A percentile compares a stretch with the other conserved stretches of the same genome.
These are phyloP conservation scores for Eubasilissa regina DNA, from an alignment of 1,140 invertebrate species.

Conservation along the genomic window DNA sequence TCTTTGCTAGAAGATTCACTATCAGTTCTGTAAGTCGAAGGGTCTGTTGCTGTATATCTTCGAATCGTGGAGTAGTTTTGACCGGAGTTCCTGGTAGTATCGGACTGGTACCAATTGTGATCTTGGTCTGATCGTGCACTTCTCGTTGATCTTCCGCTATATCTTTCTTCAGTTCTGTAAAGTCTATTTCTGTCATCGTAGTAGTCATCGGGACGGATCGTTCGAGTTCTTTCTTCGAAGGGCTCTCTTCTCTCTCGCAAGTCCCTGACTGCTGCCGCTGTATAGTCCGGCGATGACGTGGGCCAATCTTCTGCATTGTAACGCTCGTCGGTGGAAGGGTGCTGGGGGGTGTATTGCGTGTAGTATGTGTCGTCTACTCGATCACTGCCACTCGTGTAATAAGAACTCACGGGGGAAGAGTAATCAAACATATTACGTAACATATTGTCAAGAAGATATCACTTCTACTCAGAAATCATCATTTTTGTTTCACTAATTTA, in stretches of 20 bases:
- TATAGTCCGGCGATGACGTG: slow-evolving; percentile 54
- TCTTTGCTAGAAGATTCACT: slow-evolving; percentile 57
- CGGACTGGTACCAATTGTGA: slow-evolving; percentile 56
- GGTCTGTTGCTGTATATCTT: slow-evolving; percentile 45
- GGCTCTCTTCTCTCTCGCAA: slow-evolving; percentile 52
- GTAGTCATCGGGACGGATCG: slow-evolving; percentile 59
- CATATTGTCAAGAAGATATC: slow-evolving; percentile 41
- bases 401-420: slow-evolving; percentile 55
- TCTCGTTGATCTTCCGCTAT: slow-evolving; percentile 53
- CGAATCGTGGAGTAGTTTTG: slow-evolving; percentile 44
- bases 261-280: slow-evolving; percentile 42
- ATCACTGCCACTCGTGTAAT: slow-evolving; percentile 57
- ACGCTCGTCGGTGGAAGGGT: slow-evolving; percentile 45
- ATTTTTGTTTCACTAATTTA: slow-evolving; percentile 31
- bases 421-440: slow-evolving; percentile 58
- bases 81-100: slow-evolving; percentile 51
- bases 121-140: slow-evolving; percentile 56
- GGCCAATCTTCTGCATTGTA: slow-evolving; percentile 56
- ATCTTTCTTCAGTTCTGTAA: slow-evolving; percentile 56
- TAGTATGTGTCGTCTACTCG: slow-evolving; percentile 55
- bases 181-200: slow-evolving; percentile 56
- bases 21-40: slow-evolving; percentile 55
- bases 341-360: slow-evolving; percentile 50
- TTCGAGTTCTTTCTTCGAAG: slow-evolving; percentile 59
- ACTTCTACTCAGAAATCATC: slow-evolving; percentile 1